A percentile compares a stretch with the other conserved stretches of the same genome.
Conservation (phyloP, 2,113 vertebrate genomes). For the Tetrax tetrax region DNA sequence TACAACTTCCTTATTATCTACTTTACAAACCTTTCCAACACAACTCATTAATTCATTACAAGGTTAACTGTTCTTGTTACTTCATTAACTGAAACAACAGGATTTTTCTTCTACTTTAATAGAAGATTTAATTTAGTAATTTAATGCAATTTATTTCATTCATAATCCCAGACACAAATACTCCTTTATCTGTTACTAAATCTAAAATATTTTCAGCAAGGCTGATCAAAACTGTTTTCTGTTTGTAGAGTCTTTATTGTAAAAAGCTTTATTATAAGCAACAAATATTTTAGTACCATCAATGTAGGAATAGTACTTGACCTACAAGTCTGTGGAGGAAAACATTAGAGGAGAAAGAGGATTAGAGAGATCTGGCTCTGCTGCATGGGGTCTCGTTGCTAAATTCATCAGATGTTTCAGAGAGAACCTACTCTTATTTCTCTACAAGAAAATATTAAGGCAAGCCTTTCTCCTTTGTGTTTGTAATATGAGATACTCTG, state of each 20-base stretch:
- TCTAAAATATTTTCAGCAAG: background rate
- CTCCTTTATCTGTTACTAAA: background rate
- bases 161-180: background rate
- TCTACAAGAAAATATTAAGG: background rate
- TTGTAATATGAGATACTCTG: background rate
- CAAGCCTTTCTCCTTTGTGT: background rate
- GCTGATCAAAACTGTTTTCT: background rate
- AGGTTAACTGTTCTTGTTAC: conserved; percentile 43
- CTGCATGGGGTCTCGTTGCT: background rate
- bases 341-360: background rate
- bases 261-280: background rate
- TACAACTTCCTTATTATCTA: conserved; percentile 31
- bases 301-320: background rate
- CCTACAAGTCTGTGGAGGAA: background rate
- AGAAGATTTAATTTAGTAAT: conserved; percentile 17
- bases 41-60: conserved; percentile 39
- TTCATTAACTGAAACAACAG: conserved; percentile 38
- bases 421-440: background rate
- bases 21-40: conserved; percentile 19
- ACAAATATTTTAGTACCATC: background rate
- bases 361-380: background rate
- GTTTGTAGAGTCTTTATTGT: background rate
- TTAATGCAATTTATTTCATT: conserved; percentile 3
- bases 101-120: conserved; percentile 28
- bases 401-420: background rate